Conservation (phyloP, 2,113 vertebrate species). For the Oryzias javanicus region DNA sequence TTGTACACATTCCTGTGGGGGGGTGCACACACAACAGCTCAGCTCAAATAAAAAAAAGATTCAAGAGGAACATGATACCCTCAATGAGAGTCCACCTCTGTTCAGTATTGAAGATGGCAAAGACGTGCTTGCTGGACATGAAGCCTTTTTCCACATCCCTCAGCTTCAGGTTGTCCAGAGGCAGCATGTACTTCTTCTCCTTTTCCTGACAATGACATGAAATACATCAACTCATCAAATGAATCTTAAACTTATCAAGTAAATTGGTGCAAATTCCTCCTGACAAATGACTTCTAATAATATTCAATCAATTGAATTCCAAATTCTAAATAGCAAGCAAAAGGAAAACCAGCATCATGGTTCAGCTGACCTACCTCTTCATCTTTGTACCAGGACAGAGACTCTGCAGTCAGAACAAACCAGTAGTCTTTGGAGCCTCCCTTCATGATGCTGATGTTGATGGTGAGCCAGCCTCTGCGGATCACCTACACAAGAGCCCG, state of each 20-base stretch:
- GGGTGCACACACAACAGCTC: slow-evolving; percentile 2
- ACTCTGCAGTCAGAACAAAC: slow-evolving; percentile 95
- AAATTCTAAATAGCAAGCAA: no score
- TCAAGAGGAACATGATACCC: rapidly evolving
- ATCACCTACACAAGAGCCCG: slow-evolving; percentile 81
- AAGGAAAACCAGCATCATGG: not conserved
- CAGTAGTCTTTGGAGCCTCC: slow-evolving; percentile 98
- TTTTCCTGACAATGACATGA: slow-evolving; percentile 83
- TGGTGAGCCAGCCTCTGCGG: slow-evolving; percentile 92
- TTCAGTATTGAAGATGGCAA: slow-evolving; percentile 95
- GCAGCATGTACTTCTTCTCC: slow-evolving; percentile 98
- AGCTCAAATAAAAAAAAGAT: not conserved
- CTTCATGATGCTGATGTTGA: slow-evolving; percentile 99
- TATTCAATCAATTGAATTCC: not conserved
- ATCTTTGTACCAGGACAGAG: slow-evolving; percentile 97
- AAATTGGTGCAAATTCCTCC: not conserved
- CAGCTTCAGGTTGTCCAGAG: slow-evolving; percentile 93
- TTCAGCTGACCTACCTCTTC: slow-evolving; percentile 82
- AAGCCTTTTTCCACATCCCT: slow-evolving; percentile 94
- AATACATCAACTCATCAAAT: not conserved
- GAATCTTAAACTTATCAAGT: not conserved
- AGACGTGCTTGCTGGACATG: slow-evolving; percentile 95
- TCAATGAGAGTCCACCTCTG: slow-evolving; percentile 78
- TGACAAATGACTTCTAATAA: not conserved
- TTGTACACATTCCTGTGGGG: slow-evolving; percentile 83